Conservation (phyloP, 1,140 invertebrate genomes). For the Drosophila ananassae region DNA sequence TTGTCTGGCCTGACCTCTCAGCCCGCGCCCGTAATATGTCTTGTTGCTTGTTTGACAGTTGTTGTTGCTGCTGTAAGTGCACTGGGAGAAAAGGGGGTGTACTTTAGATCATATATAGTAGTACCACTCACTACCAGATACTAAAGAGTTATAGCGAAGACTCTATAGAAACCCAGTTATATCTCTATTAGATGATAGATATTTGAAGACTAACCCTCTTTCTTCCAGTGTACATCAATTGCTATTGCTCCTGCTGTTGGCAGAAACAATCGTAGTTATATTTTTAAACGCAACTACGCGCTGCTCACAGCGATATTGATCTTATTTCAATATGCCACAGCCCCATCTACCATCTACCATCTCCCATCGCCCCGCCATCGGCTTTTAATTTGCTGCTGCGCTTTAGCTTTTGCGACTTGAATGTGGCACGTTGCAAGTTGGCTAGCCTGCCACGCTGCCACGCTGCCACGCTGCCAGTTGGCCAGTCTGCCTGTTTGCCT, state of each 20-base stretch:
- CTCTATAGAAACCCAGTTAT: no score
- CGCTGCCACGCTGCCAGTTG: conserved; percentile 24
- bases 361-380: conserved; percentile 22
- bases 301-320: conserved; percentile 77
- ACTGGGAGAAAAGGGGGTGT: not conserved
- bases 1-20: conserved; percentile 28
- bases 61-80: conserved; percentile 57
- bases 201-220: no score
- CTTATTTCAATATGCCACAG: conserved; percentile 78
- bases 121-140: no score
- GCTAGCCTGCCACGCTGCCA: conserved; percentile 20
- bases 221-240: not conserved
- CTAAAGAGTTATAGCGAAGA: no score
- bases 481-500: not conserved
- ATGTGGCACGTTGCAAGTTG: conserved; percentile 4
- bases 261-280: conserved; percentile 72
- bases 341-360: conserved; percentile 14
- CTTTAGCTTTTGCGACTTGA: conserved; percentile 14
- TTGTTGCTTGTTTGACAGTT: conserved; percentile 84
- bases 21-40: conserved; percentile 78
- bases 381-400: conserved; percentile 73
- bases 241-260: conserved; percentile 24
- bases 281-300: conserved; percentile 79
- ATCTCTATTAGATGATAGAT: no score
- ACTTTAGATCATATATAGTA: no score